Percentiles rank a stretch among this genome's conserved stretches.
Evolutionary conservation across 2,888 invertebrate genomes (phyloP).

Genomic region (Eupithecia centaureata): DNA sequence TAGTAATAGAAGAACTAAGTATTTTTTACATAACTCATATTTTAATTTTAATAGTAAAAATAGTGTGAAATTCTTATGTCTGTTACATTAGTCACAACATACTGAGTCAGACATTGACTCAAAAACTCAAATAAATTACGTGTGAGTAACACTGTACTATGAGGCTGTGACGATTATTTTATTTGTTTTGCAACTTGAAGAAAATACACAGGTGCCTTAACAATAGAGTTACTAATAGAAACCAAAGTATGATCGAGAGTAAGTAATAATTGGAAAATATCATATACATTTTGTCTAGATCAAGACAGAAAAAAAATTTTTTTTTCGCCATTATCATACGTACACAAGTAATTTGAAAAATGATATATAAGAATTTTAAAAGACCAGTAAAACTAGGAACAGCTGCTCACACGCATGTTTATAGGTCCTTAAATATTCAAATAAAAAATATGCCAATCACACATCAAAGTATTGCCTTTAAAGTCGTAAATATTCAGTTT

Average conservation of each 20-base stretch:
- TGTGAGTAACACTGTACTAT: slow-evolving; percentile 61
- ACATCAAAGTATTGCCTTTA: slow-evolving; percentile 57
- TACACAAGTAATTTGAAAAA: background rate
- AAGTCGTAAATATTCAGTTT: slow-evolving; percentile 52
- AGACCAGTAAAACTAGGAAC: slow-evolving; percentile 40
- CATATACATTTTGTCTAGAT: background rate
- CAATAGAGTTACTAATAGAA: background rate
- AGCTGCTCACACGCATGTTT: slow-evolving; percentile 43
- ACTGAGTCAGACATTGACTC: slow-evolving; percentile 74
- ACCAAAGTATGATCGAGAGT: background rate
- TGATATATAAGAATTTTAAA: slow-evolving; percentile 13
- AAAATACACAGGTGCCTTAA: background rate
- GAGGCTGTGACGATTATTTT: slow-evolving; percentile 39
- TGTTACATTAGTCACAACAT: slow-evolving; percentile 70
- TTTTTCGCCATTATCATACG: too few species aligned
- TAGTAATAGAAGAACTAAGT: background rate
- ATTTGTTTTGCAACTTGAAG: slow-evolving; percentile 17
- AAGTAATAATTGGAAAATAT: background rate
- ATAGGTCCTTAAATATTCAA: slow-evolving; percentile 41
- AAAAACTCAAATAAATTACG: slow-evolving; percentile 66
- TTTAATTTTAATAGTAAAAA: background rate
- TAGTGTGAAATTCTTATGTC: slow-evolving; percentile 51
- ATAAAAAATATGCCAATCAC: slow-evolving; percentile 60
- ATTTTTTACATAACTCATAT: background rate
- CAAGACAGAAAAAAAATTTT: background rate